Conservation (phyloP, 2,888 invertebrate genomes). For the Apamea sordens region DNA sequence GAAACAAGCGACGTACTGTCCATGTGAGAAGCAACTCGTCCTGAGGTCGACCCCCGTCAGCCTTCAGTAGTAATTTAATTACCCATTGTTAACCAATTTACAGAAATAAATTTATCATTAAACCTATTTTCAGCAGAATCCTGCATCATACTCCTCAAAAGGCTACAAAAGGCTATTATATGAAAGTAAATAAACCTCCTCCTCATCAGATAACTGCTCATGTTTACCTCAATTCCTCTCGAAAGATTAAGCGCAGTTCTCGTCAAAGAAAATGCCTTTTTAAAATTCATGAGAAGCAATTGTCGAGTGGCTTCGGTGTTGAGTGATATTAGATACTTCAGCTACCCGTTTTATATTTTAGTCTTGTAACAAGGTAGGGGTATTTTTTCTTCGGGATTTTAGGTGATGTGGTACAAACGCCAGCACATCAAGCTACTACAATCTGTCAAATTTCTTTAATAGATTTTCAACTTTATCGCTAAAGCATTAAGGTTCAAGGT, state of each 20-base stretch:
- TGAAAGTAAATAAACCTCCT: slow-evolving; percentile 16
- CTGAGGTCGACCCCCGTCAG: no score
- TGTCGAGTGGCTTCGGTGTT: slow-evolving; percentile 78
- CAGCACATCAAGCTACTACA: no score
- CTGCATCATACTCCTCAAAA: neutral
- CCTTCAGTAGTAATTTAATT: no score
- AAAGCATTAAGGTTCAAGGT: no score
- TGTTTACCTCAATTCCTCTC: slow-evolving; percentile 66
- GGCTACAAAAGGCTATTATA: neutral
- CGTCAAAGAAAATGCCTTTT: slow-evolving; percentile 83
- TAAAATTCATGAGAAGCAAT: slow-evolving; percentile 87
- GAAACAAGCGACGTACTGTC: no score
- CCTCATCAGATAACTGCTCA: slow-evolving; percentile 29
- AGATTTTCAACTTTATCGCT: no score
- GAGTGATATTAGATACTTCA: slow-evolving; percentile 82
- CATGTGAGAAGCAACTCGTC: no score
- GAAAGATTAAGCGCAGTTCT: slow-evolving; percentile 76
- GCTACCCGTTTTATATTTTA: slow-evolving; percentile 28
- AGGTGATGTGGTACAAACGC: no score
- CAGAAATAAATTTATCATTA: neutral
- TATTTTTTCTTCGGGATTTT: slow-evolving; percentile 2
- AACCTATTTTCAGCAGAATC: neutral
- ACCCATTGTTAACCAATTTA: neutral
- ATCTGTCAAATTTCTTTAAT: no score
- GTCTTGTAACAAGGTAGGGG: slow-evolving; percentile 1